These are phyloP conservation scores for Araneus ventricosus DNA, from an alignment of 1,140 invertebrate species.

Conservation along the genomic window DNA sequence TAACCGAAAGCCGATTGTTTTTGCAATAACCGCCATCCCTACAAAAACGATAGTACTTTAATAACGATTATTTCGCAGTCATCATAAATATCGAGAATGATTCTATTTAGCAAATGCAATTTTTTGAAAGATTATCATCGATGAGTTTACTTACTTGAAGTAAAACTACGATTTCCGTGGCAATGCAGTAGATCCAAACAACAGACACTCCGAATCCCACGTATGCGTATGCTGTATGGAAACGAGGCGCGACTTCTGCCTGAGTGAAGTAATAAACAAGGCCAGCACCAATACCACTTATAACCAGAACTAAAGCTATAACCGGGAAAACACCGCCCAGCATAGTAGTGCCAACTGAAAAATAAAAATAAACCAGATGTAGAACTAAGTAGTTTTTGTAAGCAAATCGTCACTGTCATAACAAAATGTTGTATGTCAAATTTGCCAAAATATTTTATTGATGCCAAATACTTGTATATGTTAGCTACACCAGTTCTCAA, in stretches of 20 bases:
- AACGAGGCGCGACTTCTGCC: constrained; percentile 79
- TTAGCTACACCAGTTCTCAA: no score
- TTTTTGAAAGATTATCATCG: no score
- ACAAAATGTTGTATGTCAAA: no score
- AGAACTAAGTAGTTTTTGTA: background rate
- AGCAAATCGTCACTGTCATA: no score
- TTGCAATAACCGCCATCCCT: no score
- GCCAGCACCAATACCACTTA: constrained; percentile 78
- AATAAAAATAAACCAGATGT: background rate
- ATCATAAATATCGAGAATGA: no score
- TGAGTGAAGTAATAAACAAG: constrained; percentile 79
- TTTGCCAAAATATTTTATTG: no score
- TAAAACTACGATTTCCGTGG: constrained; percentile 85
- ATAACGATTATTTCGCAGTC: no score
- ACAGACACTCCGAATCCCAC: constrained; percentile 85
- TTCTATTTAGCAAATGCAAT: no score
- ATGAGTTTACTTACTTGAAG: constrained; percentile 80
- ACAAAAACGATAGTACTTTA: no score
- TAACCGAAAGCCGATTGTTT: no score
- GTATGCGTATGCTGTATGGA: constrained; percentile 83
- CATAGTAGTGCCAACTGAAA: constrained; percentile 81
- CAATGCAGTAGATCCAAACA: constrained; percentile 85
- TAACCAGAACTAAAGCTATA: constrained; percentile 77
- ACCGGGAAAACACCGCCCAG: constrained; percentile 78
- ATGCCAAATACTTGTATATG: no score